Evolutionary conservation across 2,113 vertebrate species (phyloP), one percentile per base, ranked within the genome.

Genomic region (Mungos mungo): DNA sequence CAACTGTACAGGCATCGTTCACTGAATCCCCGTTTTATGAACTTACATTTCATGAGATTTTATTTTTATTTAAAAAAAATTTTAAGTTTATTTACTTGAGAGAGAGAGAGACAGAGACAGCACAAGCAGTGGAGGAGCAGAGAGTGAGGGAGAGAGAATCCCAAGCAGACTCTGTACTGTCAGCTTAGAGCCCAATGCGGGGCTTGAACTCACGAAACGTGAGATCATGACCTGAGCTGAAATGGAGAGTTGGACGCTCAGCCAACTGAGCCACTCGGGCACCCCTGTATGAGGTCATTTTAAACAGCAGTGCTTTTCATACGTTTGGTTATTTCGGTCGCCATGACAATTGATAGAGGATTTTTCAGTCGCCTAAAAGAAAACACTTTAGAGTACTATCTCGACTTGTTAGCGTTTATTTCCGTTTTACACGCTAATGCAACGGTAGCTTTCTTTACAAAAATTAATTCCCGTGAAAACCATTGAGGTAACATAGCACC

Each of bases 401-500:
- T 7, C 0, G 0, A n/a, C 9, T 90, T 88, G 29, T 82, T 86
- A 76, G 52, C 66, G 14, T 95, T 96, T 86, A 83, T 93, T 96
- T 81, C 50, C 3, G 0, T 19, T 80, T 90, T 76, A 7, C 87
- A 41, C 50, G 27, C 10, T 47, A 85, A 52, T 35, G 11, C 41
- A 57, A 1, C 3, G 12, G 6, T 29, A 47, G 50, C 29, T 29
- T 18, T 8, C 54, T 27, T 50, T 25, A 31, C 63, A 66, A 27
- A 38, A 57, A 81, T 88, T 90, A 97, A 50, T 2, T 50, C 83
- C 63, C 87, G 13, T 97, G 95, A 88, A 96, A 95, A 25, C 97
- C 88, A 54, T 98, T n/a, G 25, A 99, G 94, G 50, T 76, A 86
- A 72, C 97, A 95, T 0, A 97, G 86, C 9, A 85, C 72, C 52